Base-by-base conservation (phyloP, 1,140 invertebrate genomes). In the Lordiphosa collinella region DNA sequence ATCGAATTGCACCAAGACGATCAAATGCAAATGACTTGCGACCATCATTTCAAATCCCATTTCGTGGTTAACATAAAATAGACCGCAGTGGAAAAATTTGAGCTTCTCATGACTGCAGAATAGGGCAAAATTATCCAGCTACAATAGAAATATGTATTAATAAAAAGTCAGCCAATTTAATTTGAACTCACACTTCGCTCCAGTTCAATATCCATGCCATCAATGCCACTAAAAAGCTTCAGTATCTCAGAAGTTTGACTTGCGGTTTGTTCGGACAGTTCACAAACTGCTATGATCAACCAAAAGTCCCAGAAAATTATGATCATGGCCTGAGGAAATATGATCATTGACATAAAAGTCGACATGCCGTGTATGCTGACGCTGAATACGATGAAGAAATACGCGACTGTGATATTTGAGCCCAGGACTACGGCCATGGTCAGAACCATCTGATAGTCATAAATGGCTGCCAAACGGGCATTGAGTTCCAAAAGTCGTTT, bases 1-100 rank as follows among this genome's bases (percentile, higher is more conserved):
- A 53, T 79, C 75, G 13, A 74, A 80, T 29, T 80, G 75, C 9
- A 80, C 58, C 4, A 80, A 46, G 11, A 70, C 74, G 1, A 80
- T 31, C 12, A 75, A 48, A 16, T 80, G 75, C 9, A 62, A 11
- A 6, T 65, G 14, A 6, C 44, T 55, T 7, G 65, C 52, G 1
- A 80, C 43, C 13, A 57, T 13, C 56, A 74, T 70, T 6, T 43
- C 64, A 32, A 80, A 80, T 1, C 75, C 76, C 65, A 70, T 62
- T 5, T 31, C 48, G 14, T 71, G 47, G n/a, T 80, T 54, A 0
- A 80, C 47, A 37, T 61, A 22, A 16, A 80, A 75, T 4, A 80
- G 6, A 7, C 70, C 75, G 16, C 51, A 74, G 3, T 66, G 50
- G 0, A 25, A 43, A 10, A 53, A 70, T 6, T 29, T 50, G 0